These are phyloP conservation scores for Galeopterus variegatus DNA, from an alignment of 2,113 vertebrate genomes.

Conservation along the genomic window DNA sequence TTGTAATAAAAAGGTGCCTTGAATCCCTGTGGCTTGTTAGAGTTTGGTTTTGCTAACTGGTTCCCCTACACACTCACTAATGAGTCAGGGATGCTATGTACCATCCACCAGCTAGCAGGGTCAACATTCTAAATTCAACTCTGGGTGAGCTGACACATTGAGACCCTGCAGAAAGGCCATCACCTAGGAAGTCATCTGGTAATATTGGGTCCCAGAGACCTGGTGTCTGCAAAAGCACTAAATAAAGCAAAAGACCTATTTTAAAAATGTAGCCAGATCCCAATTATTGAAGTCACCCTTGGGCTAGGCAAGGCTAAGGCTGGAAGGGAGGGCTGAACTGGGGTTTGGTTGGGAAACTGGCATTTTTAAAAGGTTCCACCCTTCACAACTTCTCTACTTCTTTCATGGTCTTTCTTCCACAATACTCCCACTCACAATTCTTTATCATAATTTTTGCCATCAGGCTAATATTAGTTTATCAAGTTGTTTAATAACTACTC, in stretches of 20 bases:
- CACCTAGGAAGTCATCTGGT: too few species aligned
- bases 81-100: too few species aligned
- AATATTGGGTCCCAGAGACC: neutral
- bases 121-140: neutral
- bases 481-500: neutral
- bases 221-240: neutral
- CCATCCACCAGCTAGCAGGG: neutral
- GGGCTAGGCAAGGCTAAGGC: too few species aligned
- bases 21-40: neutral
- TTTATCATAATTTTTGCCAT: neutral
- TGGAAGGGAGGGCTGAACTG: too few species aligned
- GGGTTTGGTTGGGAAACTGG: neutral
- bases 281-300: neutral
- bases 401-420: neutral
- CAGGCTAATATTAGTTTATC: neutral
- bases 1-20: constrained; percentile 9
- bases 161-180: neutral
- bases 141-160: neutral
- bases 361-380: neutral
- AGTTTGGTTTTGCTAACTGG: neutral
- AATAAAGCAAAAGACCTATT: neutral
- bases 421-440: neutral
- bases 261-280: neutral
- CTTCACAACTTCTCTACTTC: neutral
- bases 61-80: neutral